Evolutionary conservation across 1,140 invertebrate species (phyloP).

Genomic region (Leptonema lineaticorne): DNA sequence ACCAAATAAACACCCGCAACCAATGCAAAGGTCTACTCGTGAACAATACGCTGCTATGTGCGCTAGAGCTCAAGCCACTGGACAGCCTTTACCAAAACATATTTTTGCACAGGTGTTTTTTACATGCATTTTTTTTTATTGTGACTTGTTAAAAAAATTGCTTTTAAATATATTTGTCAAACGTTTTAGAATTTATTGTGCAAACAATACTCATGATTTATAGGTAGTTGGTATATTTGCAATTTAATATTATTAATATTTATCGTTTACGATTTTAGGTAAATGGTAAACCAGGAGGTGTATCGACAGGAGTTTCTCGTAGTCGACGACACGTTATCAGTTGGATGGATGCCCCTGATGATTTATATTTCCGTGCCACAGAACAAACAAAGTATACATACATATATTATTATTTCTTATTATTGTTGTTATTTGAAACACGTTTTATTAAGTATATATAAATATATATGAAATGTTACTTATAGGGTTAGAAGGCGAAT

Average conservation of each 20-base stretch:
- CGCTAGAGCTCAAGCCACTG: conserved; percentile 60
- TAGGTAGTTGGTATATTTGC: neutral
- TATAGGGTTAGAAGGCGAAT: conserved; percentile 81
- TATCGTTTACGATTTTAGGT: too few relatives aligned
- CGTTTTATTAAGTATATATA: neutral
- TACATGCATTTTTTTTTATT: too few relatives aligned
- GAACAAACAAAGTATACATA: conserved; percentile 63
- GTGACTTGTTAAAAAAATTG: too few relatives aligned
- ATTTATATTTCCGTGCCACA: conserved; percentile 92
- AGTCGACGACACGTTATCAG: conserved; percentile 89
- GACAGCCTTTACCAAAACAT: conserved; percentile 63
- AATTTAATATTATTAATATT: too few relatives aligned
- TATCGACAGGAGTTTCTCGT: conserved; percentile 55
- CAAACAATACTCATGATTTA: neutral
- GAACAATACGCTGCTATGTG: conserved; percentile 69
- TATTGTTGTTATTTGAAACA: neutral
- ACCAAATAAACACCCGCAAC: conserved; percentile 69
- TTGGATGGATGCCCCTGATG: conserved; percentile 97
- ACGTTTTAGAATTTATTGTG: neutral
- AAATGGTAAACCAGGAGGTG: conserved; percentile 74
- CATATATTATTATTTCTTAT: neutral
- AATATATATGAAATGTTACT: conserved; percentile 33
- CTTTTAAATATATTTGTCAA: neutral
- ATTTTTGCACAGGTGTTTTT: conserved; percentile 61
- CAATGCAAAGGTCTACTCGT: conserved; percentile 63